Base-by-base conservation (phyloP, 1,140 invertebrate genomes). In the Tachypleus tridentatus region DNA sequence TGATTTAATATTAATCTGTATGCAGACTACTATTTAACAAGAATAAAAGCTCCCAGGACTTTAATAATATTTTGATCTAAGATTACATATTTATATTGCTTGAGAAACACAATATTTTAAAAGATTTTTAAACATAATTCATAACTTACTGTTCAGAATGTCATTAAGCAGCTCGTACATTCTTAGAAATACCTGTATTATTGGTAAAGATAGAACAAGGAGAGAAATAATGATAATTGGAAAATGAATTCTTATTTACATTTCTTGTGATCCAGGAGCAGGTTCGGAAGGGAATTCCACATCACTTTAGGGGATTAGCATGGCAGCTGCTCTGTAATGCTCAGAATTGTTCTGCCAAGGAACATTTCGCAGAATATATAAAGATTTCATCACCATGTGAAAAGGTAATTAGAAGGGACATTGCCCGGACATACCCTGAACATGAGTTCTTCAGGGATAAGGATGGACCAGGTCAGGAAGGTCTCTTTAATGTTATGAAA, bases 401-500 rank as follows among this genome's bases (percentile, higher is more conserved):
- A 81, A 97, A 98, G 79, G 91, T 85, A 49, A 99, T 99, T 52
- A 78, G 93, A 57, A 82, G 97, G 47, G 97, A 99, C 76, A 98
- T 99, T 67, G 93, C 94, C 0, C 82, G 97, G 54, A 99, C 97
- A 0, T 99, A 98, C 80, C 97, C 97, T 0, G 94, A 99, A 74
- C 93, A 98, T 77, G 94, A 99, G 69, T 98, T 98, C 79, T 99
- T 99, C 79, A 79, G 77, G 70, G 90, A 97, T 74, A 97, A 97
- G 77, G 91, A 97, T 79, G 92, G 95, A 0, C 81, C 92, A 29
- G 93, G 95, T 0, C 97, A 99, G 77, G 93, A 98, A 77, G 93
- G 93, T 69, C 80, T 99, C 3, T 99, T 98, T 75, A 98, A 98
- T 80, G 96, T 97, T 60, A 97, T 97, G 87, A 98, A 97, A 80